Conservation (phyloP, 2,888 invertebrate species). For the Drosophila anomelani region DNA sequence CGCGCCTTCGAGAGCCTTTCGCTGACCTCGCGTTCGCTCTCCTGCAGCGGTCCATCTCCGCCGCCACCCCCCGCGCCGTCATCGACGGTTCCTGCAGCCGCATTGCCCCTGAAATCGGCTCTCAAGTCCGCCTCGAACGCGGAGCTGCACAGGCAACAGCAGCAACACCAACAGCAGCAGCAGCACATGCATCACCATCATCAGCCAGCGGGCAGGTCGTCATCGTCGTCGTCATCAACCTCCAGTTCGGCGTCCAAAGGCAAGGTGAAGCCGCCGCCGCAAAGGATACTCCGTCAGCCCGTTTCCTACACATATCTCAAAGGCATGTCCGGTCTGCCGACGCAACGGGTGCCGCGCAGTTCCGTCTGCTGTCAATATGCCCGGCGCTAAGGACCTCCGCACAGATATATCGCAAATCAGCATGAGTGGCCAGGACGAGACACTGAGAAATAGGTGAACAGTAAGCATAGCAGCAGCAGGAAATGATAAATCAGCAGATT, state of each 20-base stretch:
- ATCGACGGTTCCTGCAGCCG: conserved; percentile 36
- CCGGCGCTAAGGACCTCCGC: conserved; percentile 70
- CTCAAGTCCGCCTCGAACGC: conserved; percentile 76
- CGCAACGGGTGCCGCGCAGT: conserved; percentile 90
- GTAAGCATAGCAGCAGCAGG: conserved; percentile 2
- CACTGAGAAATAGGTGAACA: conserved; percentile 1
- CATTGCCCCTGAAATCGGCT: conserved; percentile 75
- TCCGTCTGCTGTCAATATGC: conserved; percentile 83
- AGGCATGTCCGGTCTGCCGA: conserved; percentile 92
- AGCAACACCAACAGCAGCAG: conserved; percentile 30
- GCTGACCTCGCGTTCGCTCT: conserved; percentile 88
- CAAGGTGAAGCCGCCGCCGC: conserved; percentile 87
- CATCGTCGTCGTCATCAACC: conserved; percentile 45
- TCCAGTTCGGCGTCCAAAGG: conserved; percentile 44
- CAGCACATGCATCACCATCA: conserved; percentile 44
- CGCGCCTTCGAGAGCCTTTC: conserved; percentile 90
- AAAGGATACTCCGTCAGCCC: conserved; percentile 91
- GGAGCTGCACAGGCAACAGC: conserved; percentile 70
- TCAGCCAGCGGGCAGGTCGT: conserved; percentile 37
- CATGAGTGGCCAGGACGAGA: conserved; percentile 1
- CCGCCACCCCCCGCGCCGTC: conserved; percentile 58
- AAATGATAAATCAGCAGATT: background rate
- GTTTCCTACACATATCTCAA: conserved; percentile 92
- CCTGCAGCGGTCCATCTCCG: conserved; percentile 86
- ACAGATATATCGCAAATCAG: background rate